phyloP scores from a whole-genome alignment of 2,113 vertebrate genomes.

The Bubo bubo region DNA sequence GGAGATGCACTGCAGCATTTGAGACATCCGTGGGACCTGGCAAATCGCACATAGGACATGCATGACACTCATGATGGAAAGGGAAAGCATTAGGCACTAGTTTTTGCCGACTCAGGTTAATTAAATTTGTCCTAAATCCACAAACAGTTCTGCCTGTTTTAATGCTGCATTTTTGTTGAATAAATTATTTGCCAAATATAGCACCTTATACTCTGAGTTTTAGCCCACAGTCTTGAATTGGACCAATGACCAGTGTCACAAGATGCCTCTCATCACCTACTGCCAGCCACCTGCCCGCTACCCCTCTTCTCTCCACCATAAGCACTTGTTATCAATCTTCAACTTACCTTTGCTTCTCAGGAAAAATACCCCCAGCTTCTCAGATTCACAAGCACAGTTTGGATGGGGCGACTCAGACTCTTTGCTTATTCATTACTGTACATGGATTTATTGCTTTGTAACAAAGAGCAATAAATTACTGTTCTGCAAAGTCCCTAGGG shows the following conservation, averaged over 20 bases:
- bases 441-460: not conserved
- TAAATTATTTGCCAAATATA: not conserved
- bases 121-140: not conserved
- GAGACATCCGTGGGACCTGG: not conserved
- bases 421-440: not conserved
- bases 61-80: not conserved
- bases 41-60: fast-evolving
- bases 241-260: not conserved
- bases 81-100: not conserved
- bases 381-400: not conserved
- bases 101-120: not conserved
- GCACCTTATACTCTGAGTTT: not conserved
- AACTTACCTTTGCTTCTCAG: not conserved
- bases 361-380: not conserved
- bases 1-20: not conserved
- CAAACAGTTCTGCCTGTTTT: not conserved
- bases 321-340: not conserved
- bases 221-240: not conserved
- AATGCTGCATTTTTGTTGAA: not conserved
- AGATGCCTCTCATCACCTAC: not conserved
- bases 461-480: slow-evolving; percentile 17
- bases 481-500: not conserved
- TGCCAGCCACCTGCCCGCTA: not conserved
- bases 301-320: not conserved
- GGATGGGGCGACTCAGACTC: not conserved